Percentiles rank a stretch among this genome's conserved stretches.
These are phyloP conservation scores for Micoletzkya japonica DNA, from an alignment of 2,888 invertebrate species.

Conservation along the genomic window DNA sequence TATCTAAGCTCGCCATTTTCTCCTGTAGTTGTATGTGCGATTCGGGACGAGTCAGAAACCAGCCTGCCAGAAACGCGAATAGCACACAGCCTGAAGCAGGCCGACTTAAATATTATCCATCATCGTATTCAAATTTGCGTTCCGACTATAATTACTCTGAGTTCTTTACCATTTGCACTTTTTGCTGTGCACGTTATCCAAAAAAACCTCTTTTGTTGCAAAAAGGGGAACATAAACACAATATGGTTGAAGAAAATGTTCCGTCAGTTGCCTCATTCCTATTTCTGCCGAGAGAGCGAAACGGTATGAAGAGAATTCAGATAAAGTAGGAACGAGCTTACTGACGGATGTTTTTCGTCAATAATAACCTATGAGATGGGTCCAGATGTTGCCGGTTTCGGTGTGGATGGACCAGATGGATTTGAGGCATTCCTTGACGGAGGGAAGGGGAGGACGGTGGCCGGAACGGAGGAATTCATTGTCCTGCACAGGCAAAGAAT, in stretches of 20 bases:
- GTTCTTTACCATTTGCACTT: not conserved
- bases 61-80: constrained; percentile 74
- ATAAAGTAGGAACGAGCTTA: too few species aligned
- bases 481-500: constrained; percentile 34
- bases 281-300: too few species aligned
- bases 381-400: constrained; percentile 99
- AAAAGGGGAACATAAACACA: too few species aligned
- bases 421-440: constrained; percentile 94
- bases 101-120: too few species aligned
- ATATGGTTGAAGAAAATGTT: too few species aligned
- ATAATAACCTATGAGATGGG: constrained; percentile 80
- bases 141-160: not conserved
- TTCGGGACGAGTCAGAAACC: constrained; percentile 81
- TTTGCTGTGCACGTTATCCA: too few species aligned
- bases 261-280: too few species aligned
- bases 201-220: too few species aligned
- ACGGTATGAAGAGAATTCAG: too few species aligned
- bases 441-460: constrained; percentile 92
- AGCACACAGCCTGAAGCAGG: constrained; percentile 67
- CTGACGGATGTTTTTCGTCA: too few species aligned
- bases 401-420: constrained; percentile 98
- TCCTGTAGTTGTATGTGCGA: constrained; percentile 84
- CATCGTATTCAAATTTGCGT: not conserved
- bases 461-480: constrained; percentile 69
- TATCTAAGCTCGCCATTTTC: constrained; percentile 73